Evolutionary conservation across 2,797 vertebrate species (phyloP).

Genomic region (Betta splendens): DNA sequence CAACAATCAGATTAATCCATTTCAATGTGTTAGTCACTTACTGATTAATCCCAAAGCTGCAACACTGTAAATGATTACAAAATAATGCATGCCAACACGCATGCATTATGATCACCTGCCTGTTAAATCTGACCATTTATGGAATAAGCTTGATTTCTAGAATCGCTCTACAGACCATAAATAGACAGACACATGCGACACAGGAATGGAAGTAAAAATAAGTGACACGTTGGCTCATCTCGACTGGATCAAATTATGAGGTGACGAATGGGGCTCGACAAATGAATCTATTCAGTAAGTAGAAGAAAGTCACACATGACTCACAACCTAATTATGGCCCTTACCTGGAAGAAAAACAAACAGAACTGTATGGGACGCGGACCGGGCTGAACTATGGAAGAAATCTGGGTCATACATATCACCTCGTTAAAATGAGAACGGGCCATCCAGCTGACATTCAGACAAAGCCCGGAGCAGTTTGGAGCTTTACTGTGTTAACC

Average conservation of each 20-base stretch:
- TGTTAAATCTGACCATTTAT: not conserved
- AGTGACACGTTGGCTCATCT: not conserved
- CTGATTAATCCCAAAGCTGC: not conserved
- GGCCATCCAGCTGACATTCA: conserved; percentile 75
- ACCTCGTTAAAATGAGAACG: conserved; percentile 69
- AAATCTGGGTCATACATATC: conserved; percentile 71
- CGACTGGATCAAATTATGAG: not conserved
- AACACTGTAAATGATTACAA: not conserved
- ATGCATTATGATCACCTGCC: not conserved
- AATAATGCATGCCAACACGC: not conserved
- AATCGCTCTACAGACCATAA: too few relatives aligned
- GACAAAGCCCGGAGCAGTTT: conserved; percentile 61
- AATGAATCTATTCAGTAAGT: not conserved
- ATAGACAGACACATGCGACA: too few relatives aligned
- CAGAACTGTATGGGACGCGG: conserved; percentile 30
- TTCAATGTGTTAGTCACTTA: too few relatives aligned
- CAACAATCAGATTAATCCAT: not conserved
- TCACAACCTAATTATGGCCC: conserved; percentile 4
- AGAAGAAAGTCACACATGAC: conserved; percentile 5
- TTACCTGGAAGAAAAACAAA: conserved; percentile 26
- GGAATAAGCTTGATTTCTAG: too few relatives aligned
- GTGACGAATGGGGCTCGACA: not conserved
- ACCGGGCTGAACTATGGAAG: conserved; percentile 46
- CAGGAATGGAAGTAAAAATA: not conserved
- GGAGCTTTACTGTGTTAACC: conserved; percentile 70